These are phyloP conservation scores for Eumerus sabulonum DNA, from an alignment of 2,888 invertebrate genomes.

Conservation along the genomic window DNA sequence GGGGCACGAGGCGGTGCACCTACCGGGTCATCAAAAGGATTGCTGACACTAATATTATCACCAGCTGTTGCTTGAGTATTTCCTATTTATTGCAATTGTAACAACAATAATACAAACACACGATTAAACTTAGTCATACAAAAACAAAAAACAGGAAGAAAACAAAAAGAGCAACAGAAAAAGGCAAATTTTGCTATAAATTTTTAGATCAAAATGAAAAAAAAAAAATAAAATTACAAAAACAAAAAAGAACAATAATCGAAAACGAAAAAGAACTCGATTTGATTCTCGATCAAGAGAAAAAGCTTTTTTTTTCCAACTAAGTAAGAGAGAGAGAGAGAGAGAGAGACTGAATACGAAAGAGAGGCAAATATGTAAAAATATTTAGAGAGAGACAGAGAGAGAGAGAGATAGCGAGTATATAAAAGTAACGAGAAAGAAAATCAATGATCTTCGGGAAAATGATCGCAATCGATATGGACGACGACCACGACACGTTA, in stretches of 20 bases:
- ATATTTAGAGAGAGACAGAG: conserved; percentile 27
- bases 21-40: conserved; percentile 89
- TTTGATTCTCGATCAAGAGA: background rate
- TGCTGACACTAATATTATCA: conserved; percentile 91
- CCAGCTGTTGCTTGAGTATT: conserved; percentile 78
- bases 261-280: too few relatives aligned
- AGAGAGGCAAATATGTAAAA: conserved; percentile 34
- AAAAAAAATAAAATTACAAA: conserved; percentile 23
- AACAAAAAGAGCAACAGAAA: conserved; percentile 16
- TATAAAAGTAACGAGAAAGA: too few relatives aligned
- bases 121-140: conserved; percentile 60
- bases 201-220: conserved; percentile 3
- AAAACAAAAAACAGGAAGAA: conserved; percentile 29
- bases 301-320: conserved; percentile 1
- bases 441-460: too few relatives aligned
- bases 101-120: conserved; percentile 59
- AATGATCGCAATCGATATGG: too few relatives aligned
- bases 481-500: too few relatives aligned
- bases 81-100: conserved; percentile 70
- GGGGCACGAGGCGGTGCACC: conserved; percentile 73
- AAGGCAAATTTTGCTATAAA: conserved; percentile 19
- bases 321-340: background rate
- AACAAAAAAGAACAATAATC: background rate
- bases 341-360: conserved; percentile 9
- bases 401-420: background rate